Evolutionary conservation across 2,113 vertebrate genomes (phyloP).

Genomic region (Xyrauchen texanus): DNA sequence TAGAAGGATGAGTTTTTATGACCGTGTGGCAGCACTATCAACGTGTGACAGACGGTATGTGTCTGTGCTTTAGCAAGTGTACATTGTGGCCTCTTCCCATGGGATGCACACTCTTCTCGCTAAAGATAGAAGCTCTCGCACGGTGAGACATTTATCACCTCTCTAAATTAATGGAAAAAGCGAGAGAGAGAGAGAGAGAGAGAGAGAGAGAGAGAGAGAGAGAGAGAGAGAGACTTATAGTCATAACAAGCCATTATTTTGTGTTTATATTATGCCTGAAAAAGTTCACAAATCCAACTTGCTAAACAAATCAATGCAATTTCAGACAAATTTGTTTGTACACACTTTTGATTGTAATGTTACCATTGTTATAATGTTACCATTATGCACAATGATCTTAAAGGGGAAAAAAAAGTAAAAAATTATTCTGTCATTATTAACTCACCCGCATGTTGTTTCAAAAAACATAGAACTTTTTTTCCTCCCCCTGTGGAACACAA

Average conservation of each 20-base stretch:
- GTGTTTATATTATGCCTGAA: background rate
- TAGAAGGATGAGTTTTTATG: conserved; percentile 7
- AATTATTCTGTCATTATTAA: too few species aligned
- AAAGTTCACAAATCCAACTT: conserved; percentile 3
- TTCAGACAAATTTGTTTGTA: background rate
- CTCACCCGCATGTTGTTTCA: too few species aligned
- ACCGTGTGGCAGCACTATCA: conserved; percentile 65
- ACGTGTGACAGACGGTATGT: conserved; percentile 78
- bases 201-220: conserved; percentile 13
- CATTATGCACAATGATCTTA: too few species aligned
- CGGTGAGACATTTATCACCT: conserved; percentile 77
- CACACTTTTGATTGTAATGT: too few species aligned
- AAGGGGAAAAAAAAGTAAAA: too few species aligned
- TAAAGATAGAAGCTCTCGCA: conserved; percentile 72
- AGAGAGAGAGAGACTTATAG: conserved; percentile 19
- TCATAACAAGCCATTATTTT: conserved; percentile 19
- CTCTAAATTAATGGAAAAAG: conserved; percentile 75
- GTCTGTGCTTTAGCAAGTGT: conserved; percentile 71
- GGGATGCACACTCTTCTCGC: conserved; percentile 73
- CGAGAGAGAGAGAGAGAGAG: conserved; percentile 27
- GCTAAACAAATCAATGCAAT: background rate
- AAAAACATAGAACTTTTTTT: too few species aligned
- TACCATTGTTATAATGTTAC: too few species aligned
- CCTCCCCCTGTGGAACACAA: too few species aligned
- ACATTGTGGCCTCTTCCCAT: conserved; percentile 67